Evolutionary conservation across 2,888 invertebrate species (phyloP).

Genomic region (Mycogona germanica): DNA sequence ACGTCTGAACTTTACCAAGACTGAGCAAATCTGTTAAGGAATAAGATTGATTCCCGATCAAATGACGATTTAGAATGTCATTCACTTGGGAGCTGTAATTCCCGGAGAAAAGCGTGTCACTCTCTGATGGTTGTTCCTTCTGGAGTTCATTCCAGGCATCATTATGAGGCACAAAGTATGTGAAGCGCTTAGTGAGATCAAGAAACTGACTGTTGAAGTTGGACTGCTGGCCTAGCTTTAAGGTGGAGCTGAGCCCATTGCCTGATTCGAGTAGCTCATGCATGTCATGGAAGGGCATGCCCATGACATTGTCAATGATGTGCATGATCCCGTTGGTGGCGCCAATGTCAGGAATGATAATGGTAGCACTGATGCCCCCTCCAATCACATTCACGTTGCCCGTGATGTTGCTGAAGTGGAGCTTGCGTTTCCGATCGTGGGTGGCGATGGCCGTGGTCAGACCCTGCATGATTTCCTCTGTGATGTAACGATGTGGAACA

Average conservation of each 20-base stretch:
- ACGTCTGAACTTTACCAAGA: constrained; percentile 17
- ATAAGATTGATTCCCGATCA: constrained; percentile 67
- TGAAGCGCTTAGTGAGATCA: constrained; percentile 63
- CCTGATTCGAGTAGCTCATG: constrained; percentile 73
- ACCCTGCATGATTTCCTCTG: constrained; percentile 60
- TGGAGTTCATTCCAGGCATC: constrained; percentile 74
- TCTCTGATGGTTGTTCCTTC: constrained; percentile 60
- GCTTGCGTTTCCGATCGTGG: constrained; percentile 4
- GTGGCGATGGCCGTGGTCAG: constrained; percentile 36
- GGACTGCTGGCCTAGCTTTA: constrained; percentile 56
- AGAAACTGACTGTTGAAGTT: constrained; percentile 65
- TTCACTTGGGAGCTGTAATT: constrained; percentile 66
- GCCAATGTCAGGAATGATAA: constrained; percentile 75
- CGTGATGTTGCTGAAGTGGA: constrained; percentile 2
- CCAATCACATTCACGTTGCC: constrained; percentile 64
- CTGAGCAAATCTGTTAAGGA: constrained; percentile 59
- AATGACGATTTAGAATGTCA: constrained; percentile 68
- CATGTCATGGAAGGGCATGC: constrained; percentile 75
- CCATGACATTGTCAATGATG: constrained; percentile 81
- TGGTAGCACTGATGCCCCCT: constrained; percentile 81
- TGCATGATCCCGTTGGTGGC: constrained; percentile 89
- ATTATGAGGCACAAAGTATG: constrained; percentile 83
- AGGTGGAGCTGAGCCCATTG: constrained; percentile 75
- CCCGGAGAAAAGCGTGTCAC: constrained; percentile 70
- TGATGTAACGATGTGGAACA: constrained; percentile 58